Evolutionary conservation across 2,113 vertebrate genomes (phyloP), one percentile per base, ranked within the genome.

Genomic region (Serinus canaria): DNA sequence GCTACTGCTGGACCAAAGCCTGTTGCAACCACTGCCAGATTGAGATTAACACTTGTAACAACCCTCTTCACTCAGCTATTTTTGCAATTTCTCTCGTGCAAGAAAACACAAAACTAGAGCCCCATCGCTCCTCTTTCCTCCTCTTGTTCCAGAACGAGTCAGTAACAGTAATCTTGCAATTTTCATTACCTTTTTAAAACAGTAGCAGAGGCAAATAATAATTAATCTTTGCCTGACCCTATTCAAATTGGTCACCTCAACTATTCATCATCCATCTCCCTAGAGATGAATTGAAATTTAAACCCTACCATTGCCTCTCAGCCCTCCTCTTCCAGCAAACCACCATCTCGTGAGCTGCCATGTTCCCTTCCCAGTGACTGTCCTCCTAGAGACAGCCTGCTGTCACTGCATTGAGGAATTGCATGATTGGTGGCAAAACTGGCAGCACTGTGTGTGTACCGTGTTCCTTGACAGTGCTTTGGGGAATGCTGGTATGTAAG

Each of bases 1-100:
- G 64, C 60, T 92, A 64, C 90, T 93, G 41, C 88, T 94, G 94
- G 85, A 95, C 76, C 21, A 56, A 73, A 90, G 69, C 83, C 95
- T 83, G 33, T 75, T 95, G 76, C 49, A 37, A 78, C 25, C 25
- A 30, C 44, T 9, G 22, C 91, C 70, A 95, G 58, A 60, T 18
- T n/a, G 56, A 90, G 88, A 64, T 88, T 90, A 93, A 95, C 76
- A 49, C 15, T 90, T 5, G 0, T 59, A 86, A 67, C 72, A 86
- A 90, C 70, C 31, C 49, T 86, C 68, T 88, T 93, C 24, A 33
- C 66, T 46, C 33, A 83, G 73, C 52, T 86, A 68, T 75, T 83
- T 93, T 92, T 94, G 52, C 56, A 49, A 15, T 86, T 83, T 86
- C 17, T 47, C 24, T 86, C 16, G 33, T 74, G 50, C 27, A 77